phyloP scores from a whole-genome alignment of 2,113 vertebrate species.

The Mugil cephalus region DNA sequence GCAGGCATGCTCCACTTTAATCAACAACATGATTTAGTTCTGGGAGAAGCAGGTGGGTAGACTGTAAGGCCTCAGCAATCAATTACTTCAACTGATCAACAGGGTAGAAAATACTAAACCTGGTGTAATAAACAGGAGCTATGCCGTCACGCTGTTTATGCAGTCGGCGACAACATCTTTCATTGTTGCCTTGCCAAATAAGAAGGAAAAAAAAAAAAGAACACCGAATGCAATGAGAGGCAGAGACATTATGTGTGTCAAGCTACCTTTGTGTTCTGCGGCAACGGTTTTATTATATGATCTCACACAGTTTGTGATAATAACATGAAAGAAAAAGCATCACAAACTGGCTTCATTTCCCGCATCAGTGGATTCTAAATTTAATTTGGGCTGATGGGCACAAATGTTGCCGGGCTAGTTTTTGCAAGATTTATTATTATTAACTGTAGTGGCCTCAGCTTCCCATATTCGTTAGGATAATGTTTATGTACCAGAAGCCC shows the following conservation, averaged over 20 bases:
- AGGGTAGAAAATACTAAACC: slow-evolving; percentile 62
- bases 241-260: slow-evolving; percentile 33
- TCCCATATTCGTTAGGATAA: slow-evolving; percentile 38
- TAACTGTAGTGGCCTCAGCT: slow-evolving; percentile 30
- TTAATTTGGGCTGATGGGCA: slow-evolving; percentile 66
- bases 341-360: slow-evolving; percentile 31
- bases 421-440: slow-evolving; percentile 56
- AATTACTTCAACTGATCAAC: slow-evolving; percentile 70
- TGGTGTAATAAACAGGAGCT: slow-evolving; percentile 50
- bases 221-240: slow-evolving; percentile 10
- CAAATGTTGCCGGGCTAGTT: slow-evolving; percentile 48
- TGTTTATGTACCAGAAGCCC: slow-evolving; percentile 15
- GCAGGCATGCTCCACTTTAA: slow-evolving; percentile 60
- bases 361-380: slow-evolving; percentile 57
- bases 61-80: slow-evolving; percentile 64
- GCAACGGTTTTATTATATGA: slow-evolving; percentile 45
- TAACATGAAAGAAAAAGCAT: slow-evolving; percentile 52
- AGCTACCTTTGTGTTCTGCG: slow-evolving; percentile 29
- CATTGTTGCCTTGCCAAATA: slow-evolving; percentile 39
- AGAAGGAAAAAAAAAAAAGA: slow-evolving; percentile 16
- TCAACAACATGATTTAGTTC: slow-evolving; percentile 72
- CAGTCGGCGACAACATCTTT: slow-evolving; percentile 41
- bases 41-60: slow-evolving; percentile 59
- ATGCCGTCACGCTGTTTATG: slow-evolving; percentile 32
- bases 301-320: slow-evolving; percentile 42